Evolutionary conservation across 2,113 vertebrate genomes (phyloP), one percentile per base, ranked within the genome.

Genomic region (Onychorhynchus coronatus): DNA sequence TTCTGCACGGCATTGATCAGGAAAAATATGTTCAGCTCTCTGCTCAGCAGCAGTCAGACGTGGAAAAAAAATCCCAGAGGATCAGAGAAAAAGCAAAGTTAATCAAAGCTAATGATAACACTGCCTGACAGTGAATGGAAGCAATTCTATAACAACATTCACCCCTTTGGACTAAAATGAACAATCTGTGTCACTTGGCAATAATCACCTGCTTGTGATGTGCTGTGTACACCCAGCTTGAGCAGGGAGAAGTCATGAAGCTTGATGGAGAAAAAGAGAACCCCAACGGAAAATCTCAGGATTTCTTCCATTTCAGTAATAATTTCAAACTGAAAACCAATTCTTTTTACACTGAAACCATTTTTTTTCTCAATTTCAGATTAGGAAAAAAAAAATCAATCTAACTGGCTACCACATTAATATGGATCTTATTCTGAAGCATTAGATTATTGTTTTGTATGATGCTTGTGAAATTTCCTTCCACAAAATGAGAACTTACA

Each of bases 261-360:
- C 18, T 71, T 55, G 18, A 25, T 0, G 0, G 24, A 76, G 41
- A 25, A 70, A 13, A 25, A 63, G 27, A n/a, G 2, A 52, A 5
- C 0, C 0, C 3, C 37, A 75, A 0, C 22, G 8, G 31, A 86
- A 91, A 55, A 39, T 71, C 16, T 27, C 30, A 11, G 2, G 18
- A 4, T n/a, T 72, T 90, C 19, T 71, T 90, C 18, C 5, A 66
- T 37, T 90, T 82, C 35, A 75, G 6, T 30, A 85, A 62, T 16
- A 37, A 46, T 44, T 80, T 62, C 23, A 50, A 81, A 18, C 4
- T 31, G 12, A 80, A 89, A 61, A 68, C 4, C 0, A 1, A 37
- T 47, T 67, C 4, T 65, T 78, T 47, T 75, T 10, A 68, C 14
- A 18, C 1, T 19, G 4, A 75, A 82, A 27, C 10, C 25, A 6